A percentile compares a stretch with the other conserved stretches of the same genome.
These are phyloP conservation scores for Lithosia quadra DNA, from an alignment of 2,888 invertebrate species.

Conservation along the genomic window DNA sequence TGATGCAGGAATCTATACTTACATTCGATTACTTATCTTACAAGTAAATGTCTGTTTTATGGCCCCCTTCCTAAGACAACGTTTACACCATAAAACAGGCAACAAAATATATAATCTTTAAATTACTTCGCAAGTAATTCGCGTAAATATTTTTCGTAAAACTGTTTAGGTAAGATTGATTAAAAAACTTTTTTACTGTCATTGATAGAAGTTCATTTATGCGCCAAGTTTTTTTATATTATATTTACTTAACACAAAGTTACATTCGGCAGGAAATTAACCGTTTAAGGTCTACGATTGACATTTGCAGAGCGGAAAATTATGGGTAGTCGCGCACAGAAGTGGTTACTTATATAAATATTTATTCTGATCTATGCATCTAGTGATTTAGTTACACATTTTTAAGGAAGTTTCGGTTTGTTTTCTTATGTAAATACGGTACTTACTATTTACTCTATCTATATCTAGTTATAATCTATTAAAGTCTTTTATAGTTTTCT, in stretches of 20 bases:
- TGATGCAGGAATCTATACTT: background rate
- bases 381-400: background rate
- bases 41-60: constrained; percentile 5
- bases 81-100: constrained; percentile 35
- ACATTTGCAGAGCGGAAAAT: constrained; percentile 56
- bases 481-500: no score
- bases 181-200: constrained; percentile 58
- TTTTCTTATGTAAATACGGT: no score
- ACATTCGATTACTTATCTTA: constrained; percentile 1
- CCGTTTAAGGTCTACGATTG: constrained; percentile 55
- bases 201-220: constrained; percentile 49
- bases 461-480: no score
- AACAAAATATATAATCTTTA: constrained; percentile 43
- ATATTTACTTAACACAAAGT: constrained; percentile 53
- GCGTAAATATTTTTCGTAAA: constrained; percentile 46
- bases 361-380: background rate
- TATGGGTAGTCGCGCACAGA: constrained; percentile 41
- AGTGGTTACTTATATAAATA: constrained; percentile 26
- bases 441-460: no score
- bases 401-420: background rate
- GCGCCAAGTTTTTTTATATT: constrained; percentile 48
- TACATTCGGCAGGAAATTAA: constrained; percentile 56
- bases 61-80: constrained; percentile 10
- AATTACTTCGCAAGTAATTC: constrained; percentile 47
- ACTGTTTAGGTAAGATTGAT: constrained; percentile 50